A percentile compares a stretch with the other conserved stretches of the same genome.
These are phyloP conservation scores for Julus scanicus DNA, from an alignment of 2,888 invertebrate genomes.

Conservation along the genomic window DNA sequence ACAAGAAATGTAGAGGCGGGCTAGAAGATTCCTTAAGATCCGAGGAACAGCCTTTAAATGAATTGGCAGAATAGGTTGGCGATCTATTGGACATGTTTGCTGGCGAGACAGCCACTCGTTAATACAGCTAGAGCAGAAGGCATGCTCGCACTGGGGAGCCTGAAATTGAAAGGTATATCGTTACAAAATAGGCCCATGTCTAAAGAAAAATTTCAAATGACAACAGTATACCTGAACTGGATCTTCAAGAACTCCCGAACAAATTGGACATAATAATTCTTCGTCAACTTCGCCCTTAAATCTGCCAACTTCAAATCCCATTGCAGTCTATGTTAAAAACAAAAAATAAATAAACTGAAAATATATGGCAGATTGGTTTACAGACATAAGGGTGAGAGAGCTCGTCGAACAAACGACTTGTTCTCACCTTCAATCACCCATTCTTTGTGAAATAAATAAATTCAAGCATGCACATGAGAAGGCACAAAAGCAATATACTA, in stretches of 20 bases:
- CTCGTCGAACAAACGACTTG: too few relatives aligned
- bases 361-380: too few relatives aligned
- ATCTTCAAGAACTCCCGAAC: constrained; percentile 93
- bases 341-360: not conserved
- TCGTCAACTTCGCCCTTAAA: constrained; percentile 97
- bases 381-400: too few relatives aligned
- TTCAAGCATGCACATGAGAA: too few relatives aligned
- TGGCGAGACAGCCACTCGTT: constrained; percentile 94
- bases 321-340: constrained; percentile 65
- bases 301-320: constrained; percentile 95
- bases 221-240: constrained; percentile 82
- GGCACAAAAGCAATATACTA: not conserved
- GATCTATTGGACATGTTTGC: constrained; percentile 93
- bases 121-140: constrained; percentile 92
- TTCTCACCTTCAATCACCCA: too few relatives aligned
- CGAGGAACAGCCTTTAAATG: constrained; percentile 92
- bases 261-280: constrained; percentile 95
- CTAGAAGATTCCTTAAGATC: constrained; percentile 89
- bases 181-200: constrained; percentile 29
- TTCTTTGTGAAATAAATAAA: too few relatives aligned
- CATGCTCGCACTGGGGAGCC: constrained; percentile 96
- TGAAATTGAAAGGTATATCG: constrained; percentile 67
- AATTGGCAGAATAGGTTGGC: constrained; percentile 87
- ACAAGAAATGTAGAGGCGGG: constrained; percentile 88
- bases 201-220: constrained; percentile 22